A percentile compares a stretch with the other conserved stretches of the same genome.
phyloP scores from a whole-genome alignment of 2,113 vertebrate species.

The Bombycilla garrulus region DNA sequence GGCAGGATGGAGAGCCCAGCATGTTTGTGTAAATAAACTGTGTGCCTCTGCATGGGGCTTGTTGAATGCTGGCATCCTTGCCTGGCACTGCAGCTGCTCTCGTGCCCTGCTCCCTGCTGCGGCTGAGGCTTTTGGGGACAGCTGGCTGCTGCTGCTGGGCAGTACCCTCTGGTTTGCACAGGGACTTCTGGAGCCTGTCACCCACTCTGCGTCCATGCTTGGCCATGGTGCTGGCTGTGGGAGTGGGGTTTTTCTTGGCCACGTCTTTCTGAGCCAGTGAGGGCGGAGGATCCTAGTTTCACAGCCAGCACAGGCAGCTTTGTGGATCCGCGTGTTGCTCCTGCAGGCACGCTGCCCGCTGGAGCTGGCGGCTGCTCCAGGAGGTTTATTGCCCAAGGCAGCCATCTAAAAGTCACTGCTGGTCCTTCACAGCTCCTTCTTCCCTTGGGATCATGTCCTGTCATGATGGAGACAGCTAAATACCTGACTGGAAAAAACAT shows the following conservation, averaged over 20 bases:
- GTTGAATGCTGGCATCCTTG: neutral
- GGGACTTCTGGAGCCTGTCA: neutral
- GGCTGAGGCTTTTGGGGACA: neutral
- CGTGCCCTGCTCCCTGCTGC: neutral
- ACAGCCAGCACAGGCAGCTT: neutral
- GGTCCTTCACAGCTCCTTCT: neutral
- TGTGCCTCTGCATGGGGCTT: neutral
- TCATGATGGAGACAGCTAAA: neutral
- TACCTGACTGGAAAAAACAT: neutral
- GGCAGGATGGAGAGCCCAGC: neutral
- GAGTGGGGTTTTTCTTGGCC: constrained; percentile 7
- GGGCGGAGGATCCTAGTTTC: neutral
- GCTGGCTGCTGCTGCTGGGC: neutral
- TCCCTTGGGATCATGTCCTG: neutral
- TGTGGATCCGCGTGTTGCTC: rapidly evolving
- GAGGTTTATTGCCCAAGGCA: neutral
- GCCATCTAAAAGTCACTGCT: neutral
- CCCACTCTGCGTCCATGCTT: neutral
- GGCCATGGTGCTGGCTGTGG: neutral
- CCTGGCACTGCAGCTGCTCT: neutral
- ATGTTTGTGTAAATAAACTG: neutral
- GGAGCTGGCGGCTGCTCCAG: neutral
- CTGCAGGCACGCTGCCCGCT: neutral
- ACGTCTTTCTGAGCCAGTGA: rapidly evolving
- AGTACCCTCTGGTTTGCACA: neutral